Percentiles rank a stretch among this genome's conserved stretches.
phyloP scores from a whole-genome alignment of 2,797 vertebrate genomes.

The Xiphophorus birchmanni region DNA sequence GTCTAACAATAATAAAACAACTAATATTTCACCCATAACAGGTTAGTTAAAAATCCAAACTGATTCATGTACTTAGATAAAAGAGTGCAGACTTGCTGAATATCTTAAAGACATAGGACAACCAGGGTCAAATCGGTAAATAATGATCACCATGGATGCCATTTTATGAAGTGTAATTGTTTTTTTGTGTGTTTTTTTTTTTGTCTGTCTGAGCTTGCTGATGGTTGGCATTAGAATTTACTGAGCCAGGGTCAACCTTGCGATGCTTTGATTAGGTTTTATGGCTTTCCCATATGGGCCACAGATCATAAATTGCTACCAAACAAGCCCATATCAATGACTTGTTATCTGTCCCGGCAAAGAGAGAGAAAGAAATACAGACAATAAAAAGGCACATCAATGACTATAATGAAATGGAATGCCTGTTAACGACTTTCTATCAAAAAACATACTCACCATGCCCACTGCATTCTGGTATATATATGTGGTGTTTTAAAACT shows the following conservation, averaged over 20 bases:
- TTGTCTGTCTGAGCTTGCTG: conserved; percentile 50
- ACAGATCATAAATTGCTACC: conserved; percentile 73
- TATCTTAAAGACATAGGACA: conserved; percentile 51
- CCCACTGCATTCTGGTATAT: not conserved
- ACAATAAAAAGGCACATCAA: conserved; percentile 26
- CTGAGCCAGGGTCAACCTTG: conserved; percentile 62
- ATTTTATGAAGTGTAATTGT: conserved; percentile 65
- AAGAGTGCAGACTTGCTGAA: conserved; percentile 16
- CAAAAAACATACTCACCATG: conserved; percentile 21
- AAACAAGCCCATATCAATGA: conserved; percentile 63
- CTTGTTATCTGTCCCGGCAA: conserved; percentile 51
- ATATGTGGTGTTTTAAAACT: conserved; percentile 9
- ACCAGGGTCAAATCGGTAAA: conserved; percentile 34
- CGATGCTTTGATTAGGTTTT: conserved; percentile 63
- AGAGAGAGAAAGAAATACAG: conserved; percentile 14
- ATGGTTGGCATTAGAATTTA: conserved; percentile 71
- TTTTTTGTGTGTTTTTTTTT: conserved; percentile 58
- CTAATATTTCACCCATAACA: not conserved
- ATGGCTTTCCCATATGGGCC: conserved; percentile 69
- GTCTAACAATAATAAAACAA: not conserved
- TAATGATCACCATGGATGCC: conserved; percentile 50
- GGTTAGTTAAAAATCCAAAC: not conserved
- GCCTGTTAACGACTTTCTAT: conserved; percentile 16
- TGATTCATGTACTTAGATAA: not conserved
- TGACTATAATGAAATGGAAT: conserved; percentile 13